Conservation (phyloP, 2,888 invertebrate species). For the Himalopsyche japonica region DNA sequence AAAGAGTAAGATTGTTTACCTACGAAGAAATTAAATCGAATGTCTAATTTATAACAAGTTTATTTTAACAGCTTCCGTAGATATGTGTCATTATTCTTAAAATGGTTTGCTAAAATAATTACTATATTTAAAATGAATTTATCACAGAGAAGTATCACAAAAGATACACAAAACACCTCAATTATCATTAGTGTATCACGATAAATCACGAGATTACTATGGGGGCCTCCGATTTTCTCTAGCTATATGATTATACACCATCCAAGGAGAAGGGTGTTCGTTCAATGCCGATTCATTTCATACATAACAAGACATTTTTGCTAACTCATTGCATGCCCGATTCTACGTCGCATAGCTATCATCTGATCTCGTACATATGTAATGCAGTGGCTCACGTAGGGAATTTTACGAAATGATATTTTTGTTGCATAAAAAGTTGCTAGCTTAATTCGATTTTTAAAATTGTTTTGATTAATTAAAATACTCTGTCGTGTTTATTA, state of each 20-base stretch:
- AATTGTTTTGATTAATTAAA: not conserved
- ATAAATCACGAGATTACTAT: not conserved
- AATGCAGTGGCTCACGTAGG: not conserved
- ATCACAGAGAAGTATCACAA: not conserved
- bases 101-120: not conserved
- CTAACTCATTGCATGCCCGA: constrained; percentile 31
- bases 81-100: too few species aligned
- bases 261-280: not conserved
- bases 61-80: too few species aligned
- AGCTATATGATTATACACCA: not conserved
- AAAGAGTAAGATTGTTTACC: too few species aligned
- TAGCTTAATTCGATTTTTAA: not conserved
- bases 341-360: not conserved
- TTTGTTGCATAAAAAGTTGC: not conserved
- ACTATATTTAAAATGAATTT: not conserved
- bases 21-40: too few species aligned
- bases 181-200: not conserved
- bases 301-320: constrained; percentile 36
- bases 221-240: not conserved
- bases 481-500: not conserved
- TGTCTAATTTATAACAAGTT: too few species aligned
- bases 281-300: not conserved
- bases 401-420: not conserved
- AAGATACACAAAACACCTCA: not conserved
- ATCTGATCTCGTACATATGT: not conserved